Evolutionary conservation across 1,140 invertebrate genomes (phyloP).

Genomic region (fruit fly (Drosophila melanogaster)): Release_6_plus_ISO1_MT NT_037436.4:9707501-9708000

Average conservation of each 20-base stretch:
- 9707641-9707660: slow-evolving; percentile 76
- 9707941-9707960: slow-evolving; percentile 54
- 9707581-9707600: slow-evolving; percentile 69
- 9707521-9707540: slow-evolving; percentile 88
- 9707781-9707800: slow-evolving; percentile 85
- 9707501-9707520: slow-evolving; percentile 90
- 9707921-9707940: slow-evolving; percentile 67
- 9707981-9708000: slow-evolving; percentile 24
- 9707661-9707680: slow-evolving; percentile 69
- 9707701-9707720: slow-evolving; percentile 31
- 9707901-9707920: slow-evolving; percentile 59
- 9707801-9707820: slow-evolving; percentile 88
- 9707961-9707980: slow-evolving; percentile 22
- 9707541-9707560: slow-evolving; percentile 85
- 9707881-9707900: slow-evolving; percentile 51
- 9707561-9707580: slow-evolving; percentile 84
- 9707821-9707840: slow-evolving; percentile 86
- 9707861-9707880: slow-evolving; percentile 43
- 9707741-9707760: slow-evolving; percentile 10
- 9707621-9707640: slow-evolving; percentile 73
- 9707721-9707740: slow-evolving; percentile 1
- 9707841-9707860: slow-evolving; percentile 50
- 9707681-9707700: slow-evolving; percentile 30
- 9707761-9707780: slow-evolving; percentile 23
- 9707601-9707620: slow-evolving; percentile 66